Evolutionary conservation across 2,888 invertebrate species (phyloP).

Genomic region (Nemurella pictetii): DNA sequence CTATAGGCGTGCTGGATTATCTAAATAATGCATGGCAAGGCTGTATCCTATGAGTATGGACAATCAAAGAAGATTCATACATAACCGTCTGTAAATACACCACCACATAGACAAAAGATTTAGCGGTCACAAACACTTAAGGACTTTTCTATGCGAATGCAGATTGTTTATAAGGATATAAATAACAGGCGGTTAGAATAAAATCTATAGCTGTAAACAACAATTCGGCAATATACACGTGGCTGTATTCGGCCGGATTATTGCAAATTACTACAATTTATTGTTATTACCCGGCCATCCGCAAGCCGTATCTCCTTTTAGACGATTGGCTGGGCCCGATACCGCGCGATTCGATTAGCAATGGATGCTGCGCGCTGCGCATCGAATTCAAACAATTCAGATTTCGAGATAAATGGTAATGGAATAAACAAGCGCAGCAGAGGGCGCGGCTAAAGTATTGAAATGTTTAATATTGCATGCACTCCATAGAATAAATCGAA

Average conservation of each 20-base stretch:
- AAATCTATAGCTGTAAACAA: not conserved
- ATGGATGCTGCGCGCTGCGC: not conserved
- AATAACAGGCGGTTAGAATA: not conserved
- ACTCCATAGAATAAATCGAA: not conserved
- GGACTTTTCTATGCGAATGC: not conserved
- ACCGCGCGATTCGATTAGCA: not conserved
- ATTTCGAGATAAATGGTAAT: not conserved
- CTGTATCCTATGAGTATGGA: not conserved
- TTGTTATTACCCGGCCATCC: slow-evolving; percentile 25
- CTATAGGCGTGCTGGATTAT: not conserved
- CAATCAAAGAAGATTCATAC: not conserved
- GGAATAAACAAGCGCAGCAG: not conserved
- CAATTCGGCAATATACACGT: not conserved
- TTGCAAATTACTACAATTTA: slow-evolving; percentile 29
- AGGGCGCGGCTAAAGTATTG: not conserved
- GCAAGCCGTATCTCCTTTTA: not conserved
- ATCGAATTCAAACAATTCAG: not conserved
- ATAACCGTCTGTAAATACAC: not conserved
- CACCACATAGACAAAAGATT: not conserved
- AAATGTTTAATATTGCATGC: not conserved
- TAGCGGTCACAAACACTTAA: not conserved
- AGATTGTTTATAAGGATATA: not conserved
- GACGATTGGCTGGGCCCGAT: slow-evolving; percentile 12
- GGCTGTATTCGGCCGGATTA: slow-evolving; percentile 10
- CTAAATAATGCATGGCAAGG: not conserved